Evolutionary conservation across 1,140 invertebrate genomes (phyloP).

Genomic region (Telenomus remus): DNA sequence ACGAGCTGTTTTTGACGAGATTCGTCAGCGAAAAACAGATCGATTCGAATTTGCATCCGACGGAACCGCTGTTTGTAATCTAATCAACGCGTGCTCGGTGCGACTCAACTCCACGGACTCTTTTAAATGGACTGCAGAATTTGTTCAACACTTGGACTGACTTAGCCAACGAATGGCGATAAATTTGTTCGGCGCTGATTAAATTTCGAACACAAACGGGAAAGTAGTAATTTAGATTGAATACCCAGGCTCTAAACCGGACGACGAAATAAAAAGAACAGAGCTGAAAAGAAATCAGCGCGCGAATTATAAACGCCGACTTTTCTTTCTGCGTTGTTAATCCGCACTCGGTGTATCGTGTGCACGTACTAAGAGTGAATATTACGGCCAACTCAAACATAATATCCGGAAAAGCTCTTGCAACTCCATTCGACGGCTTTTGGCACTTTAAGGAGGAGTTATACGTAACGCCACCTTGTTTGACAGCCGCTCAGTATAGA

Average conservation of each 20-base stretch:
- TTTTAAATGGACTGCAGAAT: slow-evolving; percentile 30
- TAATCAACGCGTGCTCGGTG: slow-evolving; percentile 29
- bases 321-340: slow-evolving; percentile 30
- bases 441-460: slow-evolving; percentile 56
- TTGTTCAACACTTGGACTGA: slow-evolving; percentile 25
- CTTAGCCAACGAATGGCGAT: slow-evolving; percentile 37
- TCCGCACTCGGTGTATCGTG: slow-evolving; percentile 25
- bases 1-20: slow-evolving; percentile 2
- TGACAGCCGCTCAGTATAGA: slow-evolving; percentile 60
- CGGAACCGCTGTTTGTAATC: slow-evolving; percentile 28
- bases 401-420: slow-evolving; percentile 62
- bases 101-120: slow-evolving; percentile 25
- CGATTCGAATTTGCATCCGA: slow-evolving; percentile 21
- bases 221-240: slow-evolving; percentile 28
- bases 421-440: slow-evolving; percentile 57
- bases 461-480: slow-evolving; percentile 59
- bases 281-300: background rate
- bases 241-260: slow-evolving; percentile 3
- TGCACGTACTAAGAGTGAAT: slow-evolving; percentile 48
- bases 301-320: slow-evolving; percentile 27
- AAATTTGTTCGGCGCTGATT: slow-evolving; percentile 29
- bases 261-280: background rate
- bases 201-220: slow-evolving; percentile 20
- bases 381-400: slow-evolving; percentile 64
- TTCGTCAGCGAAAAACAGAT: slow-evolving; percentile 28